phyloP scores from a whole-genome alignment of 2,888 invertebrate species.

The Drosophila cognata region DNA sequence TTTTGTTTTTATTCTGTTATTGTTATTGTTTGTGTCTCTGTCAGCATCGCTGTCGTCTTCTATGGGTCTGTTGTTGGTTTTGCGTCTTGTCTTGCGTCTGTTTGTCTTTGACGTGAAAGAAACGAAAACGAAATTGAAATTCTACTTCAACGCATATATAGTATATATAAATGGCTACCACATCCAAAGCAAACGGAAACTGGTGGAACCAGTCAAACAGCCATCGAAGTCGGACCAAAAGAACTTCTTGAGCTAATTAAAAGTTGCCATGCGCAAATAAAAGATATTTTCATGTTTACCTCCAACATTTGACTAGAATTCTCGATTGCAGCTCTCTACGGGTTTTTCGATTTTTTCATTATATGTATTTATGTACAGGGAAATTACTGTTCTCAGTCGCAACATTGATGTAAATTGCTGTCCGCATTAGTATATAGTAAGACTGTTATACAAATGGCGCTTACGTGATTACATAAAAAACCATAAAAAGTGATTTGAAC shows the following conservation, averaged over 20 bases:
- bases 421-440: neutral
- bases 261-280: conserved; percentile 40
- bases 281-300: conserved; percentile 31
- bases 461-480: conserved; percentile 74
- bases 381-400: neutral
- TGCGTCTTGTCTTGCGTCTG: conserved; percentile 34
- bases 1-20: conserved; percentile 33
- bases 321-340: conserved; percentile 48
- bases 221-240: conserved; percentile 53
- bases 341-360: neutral
- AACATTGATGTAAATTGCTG: conserved; percentile 31
- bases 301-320: conserved; percentile 26
- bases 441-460: conserved; percentile 43
- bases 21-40: conserved; percentile 37
- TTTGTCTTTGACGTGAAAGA: conserved; percentile 61
- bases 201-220: conserved; percentile 73
- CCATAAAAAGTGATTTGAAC: conserved; percentile 70
- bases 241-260: conserved; percentile 64
- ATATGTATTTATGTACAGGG: neutral
- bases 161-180: neutral
- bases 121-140: conserved; percentile 56
- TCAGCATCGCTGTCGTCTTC: conserved; percentile 38
- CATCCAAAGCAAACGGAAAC: conserved; percentile 49
- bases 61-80: conserved; percentile 33
- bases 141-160: conserved; percentile 22